A percentile compares a stretch with the other conserved stretches of the same genome.
phyloP scores from a whole-genome alignment of 2,797 vertebrate species.

The Rhinophrynus dorsalis region DNA sequence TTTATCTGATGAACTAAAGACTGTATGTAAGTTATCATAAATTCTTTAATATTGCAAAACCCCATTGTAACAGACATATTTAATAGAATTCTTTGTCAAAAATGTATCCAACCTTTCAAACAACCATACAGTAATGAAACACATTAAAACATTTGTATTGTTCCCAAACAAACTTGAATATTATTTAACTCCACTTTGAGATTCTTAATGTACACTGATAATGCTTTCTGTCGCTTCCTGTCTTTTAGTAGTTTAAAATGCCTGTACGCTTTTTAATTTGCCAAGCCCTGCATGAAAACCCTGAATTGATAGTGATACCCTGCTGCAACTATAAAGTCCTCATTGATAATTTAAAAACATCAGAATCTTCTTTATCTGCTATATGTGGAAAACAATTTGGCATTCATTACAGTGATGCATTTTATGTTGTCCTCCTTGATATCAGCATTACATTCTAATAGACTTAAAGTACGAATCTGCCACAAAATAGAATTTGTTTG shows the following conservation, averaged over 20 bases:
- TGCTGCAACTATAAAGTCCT: not conserved
- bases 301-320: not conserved
- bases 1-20: conserved; percentile 54
- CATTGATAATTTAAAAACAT: not conserved
- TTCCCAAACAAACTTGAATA: not conserved
- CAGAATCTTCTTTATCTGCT: not conserved
- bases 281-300: not conserved
- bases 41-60: not conserved
- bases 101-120: not conserved
- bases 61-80: not conserved
- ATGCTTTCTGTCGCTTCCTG: not conserved
- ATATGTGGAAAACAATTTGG: not conserved
- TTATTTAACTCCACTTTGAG: not conserved
- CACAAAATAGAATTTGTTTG: not conserved
- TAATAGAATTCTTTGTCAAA: not conserved
- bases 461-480: not conserved
- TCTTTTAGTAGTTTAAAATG: not conserved
- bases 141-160: not conserved
- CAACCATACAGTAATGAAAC: not conserved
- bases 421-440: not conserved
- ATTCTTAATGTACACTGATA: not conserved
- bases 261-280: not conserved
- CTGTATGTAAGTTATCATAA: conserved; percentile 25
- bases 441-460: not conserved
- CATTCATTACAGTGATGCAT: not conserved